A percentile compares a stretch with the other conserved stretches of the same genome.
Evolutionary conservation across 2,113 vertebrate genomes (phyloP).

Genomic region (Dunckerocampus dactyliophorus): DNA sequence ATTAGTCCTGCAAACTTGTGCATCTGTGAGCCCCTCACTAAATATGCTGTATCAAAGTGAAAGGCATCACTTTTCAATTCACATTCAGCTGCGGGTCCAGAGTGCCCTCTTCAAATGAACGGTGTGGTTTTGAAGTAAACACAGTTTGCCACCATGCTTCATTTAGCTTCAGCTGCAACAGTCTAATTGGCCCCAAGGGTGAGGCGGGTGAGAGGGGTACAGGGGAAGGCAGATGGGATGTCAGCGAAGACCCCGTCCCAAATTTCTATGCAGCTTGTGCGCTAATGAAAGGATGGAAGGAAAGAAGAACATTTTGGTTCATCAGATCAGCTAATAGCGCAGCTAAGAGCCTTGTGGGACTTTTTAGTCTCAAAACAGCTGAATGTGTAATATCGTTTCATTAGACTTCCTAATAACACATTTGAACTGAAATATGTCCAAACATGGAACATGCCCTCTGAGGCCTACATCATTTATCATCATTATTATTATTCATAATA

Average conservation of each 20-base stretch:
- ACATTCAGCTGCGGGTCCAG: no score
- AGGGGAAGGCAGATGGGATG: slow-evolving; percentile 16
- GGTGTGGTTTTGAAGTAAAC: slow-evolving; percentile 58
- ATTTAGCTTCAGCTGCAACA: slow-evolving; percentile 50
- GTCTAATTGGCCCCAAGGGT: slow-evolving; percentile 67
- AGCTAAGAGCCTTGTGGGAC: slow-evolving; percentile 22
- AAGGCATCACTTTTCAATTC: no score
- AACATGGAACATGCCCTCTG: slow-evolving; percentile 9
- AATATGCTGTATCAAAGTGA: no score
- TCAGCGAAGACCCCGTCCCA: slow-evolving; percentile 27
- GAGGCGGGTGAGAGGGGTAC: slow-evolving; percentile 28
- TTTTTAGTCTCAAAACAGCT: slow-evolving; percentile 6
- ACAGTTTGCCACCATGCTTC: slow-evolving; percentile 56
- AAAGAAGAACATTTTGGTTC: slow-evolving; percentile 44
- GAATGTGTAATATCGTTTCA: slow-evolving; percentile 35
- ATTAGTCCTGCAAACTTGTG: no score
- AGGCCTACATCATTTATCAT: not conserved
- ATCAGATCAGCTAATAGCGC: slow-evolving; percentile 21
- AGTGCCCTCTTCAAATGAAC: no score
- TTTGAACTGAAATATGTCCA: slow-evolving; percentile 6
- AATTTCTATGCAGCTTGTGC: slow-evolving; percentile 43
- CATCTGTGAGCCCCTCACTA: no score
- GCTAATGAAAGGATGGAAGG: slow-evolving; percentile 54
- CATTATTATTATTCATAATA: not conserved
- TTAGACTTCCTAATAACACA: slow-evolving; percentile 24